Evolutionary conservation across 2,888 invertebrate genomes (phyloP).

Genomic region (Eilema depressum): DNA sequence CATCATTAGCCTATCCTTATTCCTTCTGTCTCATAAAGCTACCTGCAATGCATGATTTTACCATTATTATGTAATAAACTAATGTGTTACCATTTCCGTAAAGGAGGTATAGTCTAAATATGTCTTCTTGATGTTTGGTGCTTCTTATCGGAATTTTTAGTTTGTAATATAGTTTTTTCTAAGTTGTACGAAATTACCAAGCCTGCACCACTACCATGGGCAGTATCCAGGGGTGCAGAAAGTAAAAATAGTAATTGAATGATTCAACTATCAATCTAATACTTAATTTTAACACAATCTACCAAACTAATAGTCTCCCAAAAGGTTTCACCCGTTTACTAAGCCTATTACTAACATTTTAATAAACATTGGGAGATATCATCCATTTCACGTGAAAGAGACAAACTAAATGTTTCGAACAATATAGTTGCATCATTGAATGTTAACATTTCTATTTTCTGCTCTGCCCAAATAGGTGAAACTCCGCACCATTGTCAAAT

Average conservation of each 20-base stretch:
- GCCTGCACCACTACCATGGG: conserved; percentile 75
- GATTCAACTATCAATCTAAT: conserved; percentile 81
- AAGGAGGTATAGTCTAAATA: conserved; percentile 11
- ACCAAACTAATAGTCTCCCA: conserved; percentile 56
- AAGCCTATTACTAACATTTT: conserved; percentile 49
- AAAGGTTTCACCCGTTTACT: conserved; percentile 29
- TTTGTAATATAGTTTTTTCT: conserved; percentile 57
- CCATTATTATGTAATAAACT: background rate
- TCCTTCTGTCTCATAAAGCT: background rate
- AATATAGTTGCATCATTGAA: conserved; percentile 86
- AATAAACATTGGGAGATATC: conserved; percentile 45
- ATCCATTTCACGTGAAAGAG: conserved; percentile 47
- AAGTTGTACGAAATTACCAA: conserved; percentile 67
- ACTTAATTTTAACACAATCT: conserved; percentile 37
- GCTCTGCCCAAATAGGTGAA: conserved; percentile 89
- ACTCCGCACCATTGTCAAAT: conserved; percentile 95
- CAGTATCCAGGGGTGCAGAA: conserved; percentile 78
- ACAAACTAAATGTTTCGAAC: conserved; percentile 67
- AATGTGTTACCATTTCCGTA: background rate
- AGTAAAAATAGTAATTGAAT: conserved; percentile 78
- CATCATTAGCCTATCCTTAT: background rate
- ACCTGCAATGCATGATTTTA: conserved; percentile 11
- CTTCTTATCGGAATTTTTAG: conserved; percentile 66
- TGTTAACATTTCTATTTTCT: conserved; percentile 83
- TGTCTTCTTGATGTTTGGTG: conserved; percentile 30